A percentile compares a stretch with the other conserved stretches of the same genome.
Evolutionary conservation across 2,113 vertebrate species (phyloP).

Genomic region (Salvelinus alpinus): DNA sequence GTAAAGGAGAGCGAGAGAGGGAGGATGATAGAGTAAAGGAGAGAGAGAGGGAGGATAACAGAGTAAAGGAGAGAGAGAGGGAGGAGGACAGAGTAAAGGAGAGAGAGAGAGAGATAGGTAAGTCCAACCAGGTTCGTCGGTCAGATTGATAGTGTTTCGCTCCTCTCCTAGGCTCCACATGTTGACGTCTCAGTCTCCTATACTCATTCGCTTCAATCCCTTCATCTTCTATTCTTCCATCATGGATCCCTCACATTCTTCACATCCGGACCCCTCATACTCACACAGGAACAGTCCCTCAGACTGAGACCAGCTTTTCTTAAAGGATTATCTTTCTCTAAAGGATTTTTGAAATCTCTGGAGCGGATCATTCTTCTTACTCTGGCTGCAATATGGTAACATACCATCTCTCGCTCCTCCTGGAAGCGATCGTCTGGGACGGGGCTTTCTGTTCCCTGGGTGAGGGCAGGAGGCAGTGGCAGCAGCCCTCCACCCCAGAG

Average conservation of each 20-base stretch:
- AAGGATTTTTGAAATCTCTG: neutral
- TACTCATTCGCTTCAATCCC: neutral
- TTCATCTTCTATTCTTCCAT: neutral
- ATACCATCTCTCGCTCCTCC: conserved; percentile 48
- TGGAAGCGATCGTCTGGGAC: conserved; percentile 56
- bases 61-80: neutral
- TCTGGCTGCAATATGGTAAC: neutral
- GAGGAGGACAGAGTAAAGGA: too few relatives aligned
- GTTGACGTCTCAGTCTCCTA: neutral
- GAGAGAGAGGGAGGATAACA: too few relatives aligned
- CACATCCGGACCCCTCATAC: neutral
- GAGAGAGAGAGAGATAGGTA: conserved; percentile 48
- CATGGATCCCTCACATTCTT: neutral
- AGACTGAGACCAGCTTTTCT: neutral
- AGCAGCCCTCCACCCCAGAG: conserved; percentile 58
- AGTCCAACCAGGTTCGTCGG: conserved; percentile 64
- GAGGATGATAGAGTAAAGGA: too few relatives aligned
- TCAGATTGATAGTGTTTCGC: conserved; percentile 59
- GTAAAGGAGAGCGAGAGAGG: too few relatives aligned
- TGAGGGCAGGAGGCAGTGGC: conserved; percentile 82
- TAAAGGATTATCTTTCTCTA: neutral
- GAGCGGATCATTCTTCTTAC: neutral
- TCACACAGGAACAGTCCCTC: neutral
- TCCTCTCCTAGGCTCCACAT: conserved; percentile 25
- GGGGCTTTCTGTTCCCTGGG: conserved; percentile 64